These are phyloP conservation scores for Carterocephalus palaemon DNA, from an alignment of 2,888 invertebrate genomes.

Conservation along the genomic window DNA sequence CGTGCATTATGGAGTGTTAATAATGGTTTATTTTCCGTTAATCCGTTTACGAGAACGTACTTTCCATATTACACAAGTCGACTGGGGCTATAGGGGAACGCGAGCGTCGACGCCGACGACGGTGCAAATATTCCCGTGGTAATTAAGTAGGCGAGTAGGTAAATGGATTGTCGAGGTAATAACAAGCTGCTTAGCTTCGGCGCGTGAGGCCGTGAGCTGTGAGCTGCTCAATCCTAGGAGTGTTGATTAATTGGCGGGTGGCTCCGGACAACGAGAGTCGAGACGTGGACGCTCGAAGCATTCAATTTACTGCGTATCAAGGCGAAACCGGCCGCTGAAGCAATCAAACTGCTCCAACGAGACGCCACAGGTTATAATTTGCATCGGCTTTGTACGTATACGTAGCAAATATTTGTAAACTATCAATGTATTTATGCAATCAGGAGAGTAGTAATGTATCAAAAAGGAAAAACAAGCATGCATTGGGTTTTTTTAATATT, in stretches of 20 bases:
- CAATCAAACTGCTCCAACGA: conserved; percentile 58
- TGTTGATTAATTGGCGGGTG: conserved; percentile 60
- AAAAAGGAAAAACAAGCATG: not conserved
- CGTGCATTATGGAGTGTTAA: conserved; percentile 22
- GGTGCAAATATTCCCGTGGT: conserved; percentile 36
- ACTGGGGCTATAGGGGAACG: conserved; percentile 9
- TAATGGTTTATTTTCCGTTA: conserved; percentile 42
- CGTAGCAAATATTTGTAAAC: not conserved
- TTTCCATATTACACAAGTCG: conserved; percentile 17
- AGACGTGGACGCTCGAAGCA: conserved; percentile 49
- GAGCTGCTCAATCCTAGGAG: conserved; percentile 43
- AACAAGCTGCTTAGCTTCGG: conserved; percentile 42
- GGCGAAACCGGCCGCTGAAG: conserved; percentile 38
- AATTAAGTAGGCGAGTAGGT: conserved; percentile 42
- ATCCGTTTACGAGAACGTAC: conserved; percentile 37
- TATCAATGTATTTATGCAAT: conserved; percentile 11
- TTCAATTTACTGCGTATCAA: conserved; percentile 70
- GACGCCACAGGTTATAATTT: conserved; percentile 56
- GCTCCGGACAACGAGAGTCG: conserved; percentile 50
- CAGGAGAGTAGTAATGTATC: not conserved
- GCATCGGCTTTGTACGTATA: conserved; percentile 53
- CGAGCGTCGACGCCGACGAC: conserved; percentile 33
- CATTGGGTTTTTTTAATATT: too few relatives aligned
- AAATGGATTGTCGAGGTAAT: conserved; percentile 43
- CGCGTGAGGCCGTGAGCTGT: conserved; percentile 39